Base-by-base conservation (phyloP, 2,888 invertebrate genomes). In the Sinotaia quadrata region DNA sequence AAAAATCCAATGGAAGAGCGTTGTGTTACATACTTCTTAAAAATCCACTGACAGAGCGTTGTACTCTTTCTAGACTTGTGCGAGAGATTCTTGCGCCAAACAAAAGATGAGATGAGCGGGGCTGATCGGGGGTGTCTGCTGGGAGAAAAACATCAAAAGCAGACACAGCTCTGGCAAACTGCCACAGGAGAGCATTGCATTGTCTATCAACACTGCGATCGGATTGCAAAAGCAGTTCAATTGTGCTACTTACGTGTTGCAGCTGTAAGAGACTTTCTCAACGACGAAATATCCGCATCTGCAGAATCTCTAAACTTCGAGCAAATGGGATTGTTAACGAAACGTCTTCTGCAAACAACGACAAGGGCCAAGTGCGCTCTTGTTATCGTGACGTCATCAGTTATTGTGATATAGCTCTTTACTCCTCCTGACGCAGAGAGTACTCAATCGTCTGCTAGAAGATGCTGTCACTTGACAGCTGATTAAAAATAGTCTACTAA, bases 311-410 rank as follows among this genome's bases (percentile, higher is more conserved):
- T 33, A 60, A 44, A 47, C 47, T 44, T 60, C 33, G 33, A 60
- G 49, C 47, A 33, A 49, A 49, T 60, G 49, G 29, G 33, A 47
- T 49, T 33, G 27, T 44, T 33, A 60, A 21, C 47, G 44, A 60
- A 60, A 49, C 49, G 31, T 60, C 47, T 49, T 60, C 44, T 47
- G 47, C 60, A 60, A 49, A 60, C 60, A 60, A 47, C 47, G 44
- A 41, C 60, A 27, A 41, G 10, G n/a, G 41, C 60, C 60, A 60
- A 60, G 60, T 60, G 44, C 44, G 44, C 47, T 60, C 60, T 60
- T 47, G 18, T 34, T 60, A 27, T 31, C 18, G 33, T 60, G 60
- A 60, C 60, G 41, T 60, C 60, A 60, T 24, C 44, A 60, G n/a
- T 49, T 49, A n/a, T 2, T 60, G 60, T 33, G 60, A 33, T 60